A percentile compares a stretch with the other conserved stretches of the same genome.
These are phyloP conservation scores for Bostrychus sinensis DNA, from an alignment of 2,113 vertebrate species.

Conservation along the genomic window DNA sequence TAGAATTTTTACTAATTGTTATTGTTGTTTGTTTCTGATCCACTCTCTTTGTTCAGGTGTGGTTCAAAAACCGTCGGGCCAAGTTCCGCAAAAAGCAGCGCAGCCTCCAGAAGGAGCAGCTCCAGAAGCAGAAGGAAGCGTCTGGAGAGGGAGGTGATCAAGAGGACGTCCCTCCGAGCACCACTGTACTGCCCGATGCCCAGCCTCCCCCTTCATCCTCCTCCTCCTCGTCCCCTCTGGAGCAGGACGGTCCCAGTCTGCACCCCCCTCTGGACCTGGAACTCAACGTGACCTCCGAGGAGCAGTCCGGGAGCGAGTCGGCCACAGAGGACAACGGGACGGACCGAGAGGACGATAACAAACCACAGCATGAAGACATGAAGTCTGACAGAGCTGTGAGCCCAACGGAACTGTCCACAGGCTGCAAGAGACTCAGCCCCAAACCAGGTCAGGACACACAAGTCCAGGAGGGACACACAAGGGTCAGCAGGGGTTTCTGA, in stretches of 20 bases:
- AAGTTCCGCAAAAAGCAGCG: conserved; percentile 99
- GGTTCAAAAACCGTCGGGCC: conserved; percentile 98
- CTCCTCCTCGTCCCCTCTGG: conserved; percentile 72
- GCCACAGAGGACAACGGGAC: conserved; percentile 88
- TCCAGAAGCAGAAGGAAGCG: conserved; percentile 96
- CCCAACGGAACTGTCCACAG: conserved; percentile 80
- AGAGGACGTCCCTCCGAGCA: conserved; percentile 58
- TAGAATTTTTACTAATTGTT: no score
- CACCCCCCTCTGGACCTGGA: conserved; percentile 80
- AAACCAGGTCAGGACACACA: conserved; percentile 86
- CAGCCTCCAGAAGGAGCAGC: conserved; percentile 97
- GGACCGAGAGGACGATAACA: conserved; percentile 89
- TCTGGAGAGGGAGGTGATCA: conserved; percentile 82
- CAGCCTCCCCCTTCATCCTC: conserved; percentile 78
- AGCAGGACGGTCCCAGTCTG: conserved; percentile 77
- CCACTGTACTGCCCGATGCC: conserved; percentile 73
- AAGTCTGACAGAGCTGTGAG: conserved; percentile 86
- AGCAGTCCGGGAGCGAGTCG: conserved; percentile 93
- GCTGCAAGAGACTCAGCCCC: conserved; percentile 91
- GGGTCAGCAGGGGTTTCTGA: no score
- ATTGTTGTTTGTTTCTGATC: not conserved
- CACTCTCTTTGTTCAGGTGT: conserved; percentile 81
- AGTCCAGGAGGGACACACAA: not conserved
- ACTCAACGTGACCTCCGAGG: conserved; percentile 90
- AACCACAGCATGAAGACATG: conserved; percentile 82